Base-by-base conservation (phyloP, 2,888 invertebrate species). In the Limnephilus lunatus region DNA sequence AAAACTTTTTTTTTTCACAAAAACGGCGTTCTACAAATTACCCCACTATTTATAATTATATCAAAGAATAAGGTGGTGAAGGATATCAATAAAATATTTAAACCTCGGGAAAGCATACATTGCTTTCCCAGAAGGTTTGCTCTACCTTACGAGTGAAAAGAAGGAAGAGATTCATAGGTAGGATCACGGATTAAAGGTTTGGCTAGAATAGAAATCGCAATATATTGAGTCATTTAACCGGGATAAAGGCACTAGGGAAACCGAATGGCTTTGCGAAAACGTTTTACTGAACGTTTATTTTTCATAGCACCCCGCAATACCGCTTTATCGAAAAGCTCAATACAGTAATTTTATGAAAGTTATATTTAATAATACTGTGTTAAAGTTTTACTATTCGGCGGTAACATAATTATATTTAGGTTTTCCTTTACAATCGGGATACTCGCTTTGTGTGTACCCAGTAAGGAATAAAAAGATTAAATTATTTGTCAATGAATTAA, bases 141-240 rank as follows among this genome's bases (percentile, higher is more conserved):
- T 25, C 25, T 86, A 86, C 31, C 35, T 86, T 48, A 86, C 30
- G 14, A 12, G 86, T 15, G 44, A 30, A 44, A 44, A 39, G 48
- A 86, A 86, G 86, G 68, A n/a, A n/a, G 9, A 25, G 68, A 68
- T 68, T 68, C 68, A 68, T 68, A 25, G 68, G 68, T n/a, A 44
- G 86, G 25, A 86, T 48, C 86, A 44, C 3, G 44, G 86, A 86
- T 86, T 86, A 86, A n/a, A 35, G 86, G 86, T 44, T 86, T 44
- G 86, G 48, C 86, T 44, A 44, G 44, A 86, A 44, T 86, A 44
- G 44, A 83, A 86, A 86, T 86, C 86, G 39, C 48, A 86, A 86
- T 86, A 68, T 88, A 88, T 88, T 31, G 88, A 88, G 88, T 88
- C 68, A 88, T 88, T 88, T 88, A 31, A 88, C 88, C 68, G 19